Percentiles rank a stretch among this genome's conserved stretches.
phyloP scores from a whole-genome alignment of 1,140 invertebrate genomes.

The Caenorhabditis briggsae region DNA sequence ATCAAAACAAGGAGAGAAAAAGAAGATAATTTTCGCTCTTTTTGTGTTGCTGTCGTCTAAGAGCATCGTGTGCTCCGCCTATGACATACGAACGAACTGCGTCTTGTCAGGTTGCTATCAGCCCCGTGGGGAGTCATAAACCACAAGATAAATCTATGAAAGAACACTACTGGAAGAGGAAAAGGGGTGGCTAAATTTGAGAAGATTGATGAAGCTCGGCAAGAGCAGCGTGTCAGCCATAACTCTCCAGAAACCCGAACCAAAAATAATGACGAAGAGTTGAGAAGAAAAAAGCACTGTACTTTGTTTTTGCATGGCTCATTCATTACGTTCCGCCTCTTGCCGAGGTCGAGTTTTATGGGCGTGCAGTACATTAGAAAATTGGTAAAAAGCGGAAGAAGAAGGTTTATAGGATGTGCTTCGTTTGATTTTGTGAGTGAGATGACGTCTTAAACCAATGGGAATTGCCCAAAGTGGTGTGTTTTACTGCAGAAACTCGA shows the following conservation, averaged over 20 bases:
- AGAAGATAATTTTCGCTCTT: conserved; percentile 50
- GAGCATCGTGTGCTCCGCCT: conserved; percentile 18
- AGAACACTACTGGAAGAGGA: background rate
- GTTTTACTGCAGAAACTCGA: background rate
- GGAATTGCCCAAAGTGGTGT: background rate
- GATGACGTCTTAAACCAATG: background rate
- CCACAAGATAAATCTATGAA: conserved; percentile 54
- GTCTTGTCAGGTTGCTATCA: conserved; percentile 55
- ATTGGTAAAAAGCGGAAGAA: background rate
- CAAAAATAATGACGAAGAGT: background rate
- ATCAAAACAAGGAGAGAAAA: background rate
- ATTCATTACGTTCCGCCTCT: background rate
- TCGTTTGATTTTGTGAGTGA: background rate
- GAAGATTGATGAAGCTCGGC: conserved; percentile 42
- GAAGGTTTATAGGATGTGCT: conserved; percentile 47
- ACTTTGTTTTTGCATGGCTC: conserved; percentile 34
- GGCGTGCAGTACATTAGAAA: conserved; percentile 32
- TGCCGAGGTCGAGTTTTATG: background rate
- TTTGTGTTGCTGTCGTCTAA: background rate
- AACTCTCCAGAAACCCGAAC: background rate
- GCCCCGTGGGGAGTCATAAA: conserved; percentile 50
- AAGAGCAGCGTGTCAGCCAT: background rate
- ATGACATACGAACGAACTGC: conserved; percentile 44
- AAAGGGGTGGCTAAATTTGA: conserved; percentile 19
- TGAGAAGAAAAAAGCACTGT: background rate